These are phyloP conservation scores for Helicoverpa assulta DNA, from an alignment of 2,888 invertebrate genomes.

Conservation along the genomic window DNA sequence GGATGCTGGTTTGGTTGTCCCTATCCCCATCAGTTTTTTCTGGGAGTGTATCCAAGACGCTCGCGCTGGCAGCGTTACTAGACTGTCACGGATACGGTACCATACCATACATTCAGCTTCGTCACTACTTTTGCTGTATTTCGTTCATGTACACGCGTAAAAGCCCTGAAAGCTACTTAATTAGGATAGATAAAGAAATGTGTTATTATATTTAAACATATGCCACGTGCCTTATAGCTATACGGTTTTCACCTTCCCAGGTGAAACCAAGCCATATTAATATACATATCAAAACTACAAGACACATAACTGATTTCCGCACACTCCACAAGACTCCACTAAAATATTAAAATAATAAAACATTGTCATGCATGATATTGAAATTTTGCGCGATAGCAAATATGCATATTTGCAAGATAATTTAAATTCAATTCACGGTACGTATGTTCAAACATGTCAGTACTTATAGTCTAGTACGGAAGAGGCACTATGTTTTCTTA, in stretches of 20 bases:
- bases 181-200: too few relatives aligned
- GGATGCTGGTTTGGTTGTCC: neutral
- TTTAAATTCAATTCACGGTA: constrained; percentile 46
- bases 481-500: constrained; percentile 26
- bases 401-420: constrained; percentile 13
- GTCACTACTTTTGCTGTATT: too few relatives aligned
- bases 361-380: constrained; percentile 33
- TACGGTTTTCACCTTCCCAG: too few relatives aligned
- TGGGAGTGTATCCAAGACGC: too few relatives aligned
- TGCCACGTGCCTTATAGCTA: too few relatives aligned
- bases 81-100: too few relatives aligned
- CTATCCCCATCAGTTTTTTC: too few relatives aligned
- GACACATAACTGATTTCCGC: constrained; percentile 31
- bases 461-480: constrained; percentile 35
- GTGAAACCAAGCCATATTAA: neutral
- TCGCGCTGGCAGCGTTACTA: too few relatives aligned
- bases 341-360: constrained; percentile 33
- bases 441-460: constrained; percentile 20
- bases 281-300: constrained; percentile 8
- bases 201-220: too few relatives aligned
- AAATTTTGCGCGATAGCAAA: constrained; percentile 27
- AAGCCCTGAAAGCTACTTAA: too few relatives aligned
- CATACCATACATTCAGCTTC: too few relatives aligned
- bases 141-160: too few relatives aligned
- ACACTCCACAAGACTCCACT: constrained; percentile 5